A percentile compares a stretch with the other conserved stretches of the same genome.
phyloP scores from a whole-genome alignment of 2,888 invertebrate genomes.

The Dicyrtomina minuta region DNA sequence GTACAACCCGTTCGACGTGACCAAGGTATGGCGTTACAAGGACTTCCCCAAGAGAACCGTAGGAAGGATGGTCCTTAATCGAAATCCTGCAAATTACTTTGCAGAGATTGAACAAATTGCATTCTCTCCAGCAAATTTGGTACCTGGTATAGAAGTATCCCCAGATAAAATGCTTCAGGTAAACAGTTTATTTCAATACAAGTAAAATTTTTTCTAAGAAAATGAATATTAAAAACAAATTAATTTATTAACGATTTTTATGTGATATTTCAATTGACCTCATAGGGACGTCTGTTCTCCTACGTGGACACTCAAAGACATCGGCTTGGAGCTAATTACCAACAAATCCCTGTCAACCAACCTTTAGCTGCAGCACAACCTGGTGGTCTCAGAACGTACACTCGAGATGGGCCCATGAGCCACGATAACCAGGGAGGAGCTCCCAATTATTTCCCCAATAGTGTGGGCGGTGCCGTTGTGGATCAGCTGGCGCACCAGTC shows the following conservation, averaged over 20 bases:
- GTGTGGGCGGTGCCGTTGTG: slow-evolving; percentile 82
- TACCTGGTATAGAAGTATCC: slow-evolving; percentile 61
- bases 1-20: slow-evolving; percentile 88
- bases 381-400: slow-evolving; percentile 65
- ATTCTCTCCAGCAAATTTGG: slow-evolving; percentile 59
- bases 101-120: slow-evolving; percentile 61
- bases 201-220: too few relatives aligned
- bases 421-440: slow-evolving; percentile 70
- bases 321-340: slow-evolving; percentile 86
- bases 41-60: slow-evolving; percentile 61
- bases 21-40: slow-evolving; percentile 58
- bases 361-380: slow-evolving; percentile 63
- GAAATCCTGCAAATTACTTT: slow-evolving; percentile 61
- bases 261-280: too few relatives aligned
- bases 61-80: slow-evolving; percentile 60
- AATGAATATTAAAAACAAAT: too few relatives aligned
- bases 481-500: slow-evolving; percentile 67
- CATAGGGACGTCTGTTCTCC: slow-evolving; percentile 81
- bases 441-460: slow-evolving; percentile 86
- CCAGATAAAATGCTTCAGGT: slow-evolving; percentile 60
- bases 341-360: slow-evolving; percentile 94
- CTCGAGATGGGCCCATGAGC: slow-evolving; percentile 83
- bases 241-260: too few relatives aligned
- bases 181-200: too few relatives aligned
- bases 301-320: slow-evolving; percentile 91